These are phyloP conservation scores for Carettochelys insculpta DNA, from an alignment of 2,113 vertebrate species.

Conservation along the genomic window DNA sequence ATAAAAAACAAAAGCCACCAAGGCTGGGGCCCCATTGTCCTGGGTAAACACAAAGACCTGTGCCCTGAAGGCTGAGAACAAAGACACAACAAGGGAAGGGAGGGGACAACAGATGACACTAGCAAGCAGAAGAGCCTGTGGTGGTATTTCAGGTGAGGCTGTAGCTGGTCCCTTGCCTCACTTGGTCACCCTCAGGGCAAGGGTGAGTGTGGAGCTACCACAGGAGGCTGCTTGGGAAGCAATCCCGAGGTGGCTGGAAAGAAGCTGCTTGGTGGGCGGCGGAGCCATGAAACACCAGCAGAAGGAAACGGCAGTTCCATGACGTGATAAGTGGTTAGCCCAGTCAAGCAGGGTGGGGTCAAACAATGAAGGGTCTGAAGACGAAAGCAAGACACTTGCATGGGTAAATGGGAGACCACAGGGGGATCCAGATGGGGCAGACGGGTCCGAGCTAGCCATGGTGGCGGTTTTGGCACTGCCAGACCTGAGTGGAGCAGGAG, in stretches of 20 bases:
- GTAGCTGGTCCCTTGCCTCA: not conserved
- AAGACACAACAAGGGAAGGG: not conserved
- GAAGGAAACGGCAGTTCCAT: not conserved
- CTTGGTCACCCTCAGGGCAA: not conserved
- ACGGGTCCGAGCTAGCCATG: not conserved
- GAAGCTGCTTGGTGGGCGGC: not conserved
- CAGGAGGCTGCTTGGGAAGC: not conserved
- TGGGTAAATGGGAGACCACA: not conserved
- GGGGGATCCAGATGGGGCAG: too few relatives aligned
- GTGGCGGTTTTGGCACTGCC: not conserved
- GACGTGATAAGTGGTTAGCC: not conserved
- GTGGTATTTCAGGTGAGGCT: not conserved
- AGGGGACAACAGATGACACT: accelerated
- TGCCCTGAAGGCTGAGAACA: not conserved
- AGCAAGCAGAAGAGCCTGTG: too few relatives aligned
- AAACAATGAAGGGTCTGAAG: not conserved
- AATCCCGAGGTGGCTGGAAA: not conserved
- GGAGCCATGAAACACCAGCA: not conserved
- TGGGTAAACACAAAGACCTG: not conserved
- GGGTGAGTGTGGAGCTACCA: not conserved
- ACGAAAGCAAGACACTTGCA: not conserved
- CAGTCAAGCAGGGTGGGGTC: not conserved
- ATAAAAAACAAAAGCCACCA: not conserved
- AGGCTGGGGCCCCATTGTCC: not conserved
- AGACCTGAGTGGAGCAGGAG: not conserved